Evolutionary conservation across 2,113 vertebrate genomes (phyloP), one percentile per base, ranked within the genome.

Genomic region (Coregonus clupeaformis): DNA sequence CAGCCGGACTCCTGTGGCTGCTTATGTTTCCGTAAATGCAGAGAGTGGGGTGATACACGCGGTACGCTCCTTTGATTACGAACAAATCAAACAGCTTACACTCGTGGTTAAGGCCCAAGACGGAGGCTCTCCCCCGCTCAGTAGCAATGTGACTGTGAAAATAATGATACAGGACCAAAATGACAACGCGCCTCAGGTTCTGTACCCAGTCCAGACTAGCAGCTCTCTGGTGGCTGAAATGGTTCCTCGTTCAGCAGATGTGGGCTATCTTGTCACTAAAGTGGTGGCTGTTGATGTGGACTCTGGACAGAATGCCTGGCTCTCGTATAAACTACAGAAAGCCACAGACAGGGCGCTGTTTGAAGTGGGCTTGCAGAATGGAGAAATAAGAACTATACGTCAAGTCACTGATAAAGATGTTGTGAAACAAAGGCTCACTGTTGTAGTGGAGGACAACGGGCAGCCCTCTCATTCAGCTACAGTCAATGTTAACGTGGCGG

Each of bases 361-460:
- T 77, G 70, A 77, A 77, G 76, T 77, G 64, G 76, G 76, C 13
- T 9, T 64, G 32, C 74, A 76, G 36, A 76, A 76, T 49, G 74
- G 74, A 60, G 74, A 76, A 70, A 77, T 77, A 27, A 68, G 76
- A 68, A 77, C 76, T 30, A 45, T 68, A 45, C 49, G 70, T 0
- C 70, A 72, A 36, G 64, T 72, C 22, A 77, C 9, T 29, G 76
- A 77, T 62, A 77, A 77, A 60, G 69, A 89, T 89, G 0, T 90
- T 91, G 77, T 84, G 86, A 93, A 0, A 82, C 94, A 85, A 94
- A 92, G 73, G 91, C 92, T 72, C 20, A 32, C 55, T 63, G 59
- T 72, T 63, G 57, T 72, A 45, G 71, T 72, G 71, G 71, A 72
- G 71, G 71, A 72, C 59, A 72, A 72, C 32, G 71, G 71, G 2